These are phyloP conservation scores for Climacteris rufus DNA, from an alignment of 2,113 vertebrate species.

Conservation along the genomic window DNA sequence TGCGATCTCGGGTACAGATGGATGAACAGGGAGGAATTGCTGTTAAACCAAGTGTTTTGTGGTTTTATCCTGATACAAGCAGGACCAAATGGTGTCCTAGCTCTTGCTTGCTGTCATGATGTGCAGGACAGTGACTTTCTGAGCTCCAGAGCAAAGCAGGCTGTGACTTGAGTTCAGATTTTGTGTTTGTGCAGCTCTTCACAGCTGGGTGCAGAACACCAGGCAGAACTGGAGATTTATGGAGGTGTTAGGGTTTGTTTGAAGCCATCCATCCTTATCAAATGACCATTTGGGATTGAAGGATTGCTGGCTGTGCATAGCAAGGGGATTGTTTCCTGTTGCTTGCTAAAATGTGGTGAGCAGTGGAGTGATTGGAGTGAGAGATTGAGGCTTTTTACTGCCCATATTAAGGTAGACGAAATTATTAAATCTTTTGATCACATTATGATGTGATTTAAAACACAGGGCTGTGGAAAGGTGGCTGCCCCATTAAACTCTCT, in stretches of 20 bases:
- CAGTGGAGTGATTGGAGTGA: not conserved
- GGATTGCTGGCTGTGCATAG: not conserved
- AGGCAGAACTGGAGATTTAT: not conserved
- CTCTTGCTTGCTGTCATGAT: too few relatives aligned
- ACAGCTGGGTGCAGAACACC: not conserved
- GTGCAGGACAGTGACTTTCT: too few relatives aligned
- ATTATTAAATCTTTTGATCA: not conserved
- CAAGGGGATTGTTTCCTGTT: not conserved
- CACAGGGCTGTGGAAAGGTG: not conserved
- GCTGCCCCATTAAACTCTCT: not conserved
- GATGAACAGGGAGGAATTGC: not conserved
- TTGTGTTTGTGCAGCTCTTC: too few relatives aligned
- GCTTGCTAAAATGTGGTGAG: not conserved
- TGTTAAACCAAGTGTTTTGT: rapidly evolving
- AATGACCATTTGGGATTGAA: not conserved
- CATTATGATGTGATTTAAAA: not conserved
- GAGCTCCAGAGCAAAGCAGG: too few relatives aligned
- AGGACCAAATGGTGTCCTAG: too few relatives aligned
- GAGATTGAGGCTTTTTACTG: not conserved
- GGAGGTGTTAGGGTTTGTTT: not conserved
- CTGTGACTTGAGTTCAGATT: too few relatives aligned
- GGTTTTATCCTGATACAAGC: not conserved
- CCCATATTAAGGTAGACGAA: not conserved
- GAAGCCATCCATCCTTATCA: not conserved
- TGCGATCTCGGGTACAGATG: not conserved